Evolutionary conservation across 2,888 invertebrate genomes (phyloP), one percentile per base, ranked within the genome.

Genomic region (Minunthozetes semirufus): DNA sequence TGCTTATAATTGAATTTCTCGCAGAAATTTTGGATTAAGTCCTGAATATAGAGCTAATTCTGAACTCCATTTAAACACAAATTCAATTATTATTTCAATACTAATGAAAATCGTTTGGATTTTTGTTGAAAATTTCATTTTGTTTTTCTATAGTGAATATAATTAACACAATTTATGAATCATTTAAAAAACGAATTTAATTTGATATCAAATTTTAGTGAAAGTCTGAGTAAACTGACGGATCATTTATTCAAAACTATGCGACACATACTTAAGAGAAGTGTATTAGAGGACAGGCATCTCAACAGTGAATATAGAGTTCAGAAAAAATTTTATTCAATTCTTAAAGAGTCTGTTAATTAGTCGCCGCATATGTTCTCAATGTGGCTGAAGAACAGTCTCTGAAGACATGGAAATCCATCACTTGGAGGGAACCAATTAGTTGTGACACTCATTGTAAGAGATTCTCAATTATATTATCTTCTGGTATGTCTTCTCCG

Each of bases 321-420:
- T 50, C 50, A 50, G 19, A 15, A 50, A 50, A 19, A n/a, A 19
- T 6, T 15, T 4, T 3, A 50, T 50, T 15, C 50, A 33, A 33
- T 33, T 33, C 33, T 33, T 8, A 5, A 8, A 3, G 8, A 33
- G 11, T 11, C n/a, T 56, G 4, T 61, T 61, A 61, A 61, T 61
- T 61, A 61, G 29, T 61, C 61, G 27, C 25, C 61, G 61, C 56
- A 29, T 61, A 13, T 61, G 61, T 61, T 27, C n/a, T 61, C 27
- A 61, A 61, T 61, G 25, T 29, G 61, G 61, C 29, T 27, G 29
- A 29, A 61, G 61, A 6, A 61, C 13, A 33, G 33, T 8, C 8
- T 33, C 33, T 33, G 33, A 33, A 8, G 61, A 61, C 61, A 61
- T 29, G 61, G 61, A 61, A 61, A 61, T 61, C 61, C 25, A 61